Conservation (phyloP, 1,140 invertebrate genomes). For the Daktulosphaira vitifoliae region DNA sequence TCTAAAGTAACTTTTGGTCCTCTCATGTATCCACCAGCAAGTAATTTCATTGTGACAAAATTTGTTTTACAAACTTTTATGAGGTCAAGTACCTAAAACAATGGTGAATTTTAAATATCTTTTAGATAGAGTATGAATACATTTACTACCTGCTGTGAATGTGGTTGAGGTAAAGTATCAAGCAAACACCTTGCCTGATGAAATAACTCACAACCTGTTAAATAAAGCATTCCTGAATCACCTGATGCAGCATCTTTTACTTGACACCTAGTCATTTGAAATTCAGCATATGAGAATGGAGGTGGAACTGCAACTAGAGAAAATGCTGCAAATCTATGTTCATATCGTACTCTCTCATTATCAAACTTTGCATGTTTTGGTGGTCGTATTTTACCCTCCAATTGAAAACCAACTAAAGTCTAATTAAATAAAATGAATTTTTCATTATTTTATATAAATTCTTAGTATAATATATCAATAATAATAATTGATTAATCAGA, state of each 20-base stretch:
- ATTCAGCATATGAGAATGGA: conserved; percentile 78
- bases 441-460: neutral
- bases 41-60: conserved; percentile 85
- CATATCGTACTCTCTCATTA: conserved; percentile 86
- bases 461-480: too few relatives aligned
- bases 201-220: conserved; percentile 79
- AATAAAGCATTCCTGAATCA: conserved; percentile 55
- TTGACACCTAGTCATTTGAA: conserved; percentile 58
- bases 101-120: conserved; percentile 38
- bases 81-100: conserved; percentile 69
- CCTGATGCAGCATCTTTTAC: conserved; percentile 36
- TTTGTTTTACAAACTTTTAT: conserved; percentile 88
- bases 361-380: conserved; percentile 82
- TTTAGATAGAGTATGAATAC: neutral
- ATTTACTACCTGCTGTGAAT: conserved; percentile 40
- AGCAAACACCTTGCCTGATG: conserved; percentile 78
- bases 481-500: too few relatives aligned
- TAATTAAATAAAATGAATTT: conserved; percentile 42
- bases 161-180: conserved; percentile 65
- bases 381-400: conserved; percentile 57
- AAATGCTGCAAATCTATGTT: conserved; percentile 86
- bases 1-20: conserved; percentile 72
- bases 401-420: conserved; percentile 62
- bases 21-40: conserved; percentile 82
- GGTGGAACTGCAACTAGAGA: conserved; percentile 77